Evolutionary conservation across 1,140 invertebrate species (phyloP).

Genomic region (Notospermus geniculatus): DNA sequence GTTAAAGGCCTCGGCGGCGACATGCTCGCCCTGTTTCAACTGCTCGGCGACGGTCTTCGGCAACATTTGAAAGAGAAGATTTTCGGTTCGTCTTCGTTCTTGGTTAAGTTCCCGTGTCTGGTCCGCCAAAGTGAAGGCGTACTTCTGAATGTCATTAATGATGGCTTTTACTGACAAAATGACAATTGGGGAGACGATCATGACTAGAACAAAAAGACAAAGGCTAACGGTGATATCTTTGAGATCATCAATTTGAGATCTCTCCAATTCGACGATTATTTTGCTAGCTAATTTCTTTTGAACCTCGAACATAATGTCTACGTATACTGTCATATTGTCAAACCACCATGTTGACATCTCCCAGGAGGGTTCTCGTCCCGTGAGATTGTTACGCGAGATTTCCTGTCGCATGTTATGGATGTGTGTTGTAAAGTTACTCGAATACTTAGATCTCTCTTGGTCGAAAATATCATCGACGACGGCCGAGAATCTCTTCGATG

Average conservation of each 20-base stretch:
- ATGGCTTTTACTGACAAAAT: constrained; percentile 23
- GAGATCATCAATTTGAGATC: constrained; percentile 13
- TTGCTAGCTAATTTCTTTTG: neutral
- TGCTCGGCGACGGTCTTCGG: constrained; percentile 74
- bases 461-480: constrained; percentile 5
- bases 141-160: constrained; percentile 20
- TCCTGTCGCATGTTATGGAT: constrained; percentile 15
- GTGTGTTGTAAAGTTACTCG: constrained; percentile 6
- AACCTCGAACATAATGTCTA: constrained; percentile 24
- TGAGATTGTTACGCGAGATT: constrained; percentile 18
- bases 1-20: constrained; percentile 21
- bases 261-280: neutral
- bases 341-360: constrained; percentile 23
- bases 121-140: constrained; percentile 16
- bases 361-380: constrained; percentile 9
- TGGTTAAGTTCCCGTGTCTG: constrained; percentile 26
- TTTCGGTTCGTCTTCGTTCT: constrained; percentile 28
- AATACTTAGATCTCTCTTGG: constrained; percentile 8
- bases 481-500: constrained; percentile 11
- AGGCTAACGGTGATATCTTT: constrained; percentile 21
- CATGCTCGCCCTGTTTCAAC: constrained; percentile 73
- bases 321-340: constrained; percentile 28
- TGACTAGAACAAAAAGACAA: constrained; percentile 20
- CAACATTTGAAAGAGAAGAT: constrained; percentile 17
- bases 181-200: constrained; percentile 26